Conservation (phyloP, 2,888 invertebrate genomes). For the Norana najaformis region DNA sequence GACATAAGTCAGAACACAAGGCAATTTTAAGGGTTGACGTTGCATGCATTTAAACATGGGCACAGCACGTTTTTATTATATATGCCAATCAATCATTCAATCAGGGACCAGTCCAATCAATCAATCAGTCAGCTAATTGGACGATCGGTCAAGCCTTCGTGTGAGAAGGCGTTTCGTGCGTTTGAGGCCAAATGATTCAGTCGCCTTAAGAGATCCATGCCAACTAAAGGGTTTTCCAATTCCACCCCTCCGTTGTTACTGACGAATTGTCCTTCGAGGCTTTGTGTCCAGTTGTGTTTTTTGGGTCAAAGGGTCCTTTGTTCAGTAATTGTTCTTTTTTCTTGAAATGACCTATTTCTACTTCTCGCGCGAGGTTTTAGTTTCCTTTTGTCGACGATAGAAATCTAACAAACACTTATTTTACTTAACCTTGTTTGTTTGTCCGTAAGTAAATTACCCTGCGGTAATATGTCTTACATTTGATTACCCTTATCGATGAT, state of each 20-base stretch:
- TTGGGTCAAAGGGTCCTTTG: not conserved
- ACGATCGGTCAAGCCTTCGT: not conserved
- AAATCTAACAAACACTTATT: too few species aligned
- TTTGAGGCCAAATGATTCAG: not conserved
- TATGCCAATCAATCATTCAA: slow-evolving; percentile 17
- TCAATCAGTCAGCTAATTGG: slow-evolving; percentile 20
- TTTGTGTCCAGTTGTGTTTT: not conserved
- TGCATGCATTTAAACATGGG: not conserved
- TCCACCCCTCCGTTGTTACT: not conserved
- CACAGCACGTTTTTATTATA: not conserved
- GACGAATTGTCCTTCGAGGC: not conserved
- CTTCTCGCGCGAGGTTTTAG: too few species aligned
- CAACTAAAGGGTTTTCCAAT: not conserved
- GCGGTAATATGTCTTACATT: too few species aligned
- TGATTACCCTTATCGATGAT: too few species aligned
- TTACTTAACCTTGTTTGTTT: too few species aligned
- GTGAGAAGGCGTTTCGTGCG: not conserved
- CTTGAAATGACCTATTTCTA: not conserved
- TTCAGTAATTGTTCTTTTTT: not conserved
- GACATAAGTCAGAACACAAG: not conserved
- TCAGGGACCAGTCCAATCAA: not conserved
- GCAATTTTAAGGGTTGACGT: not conserved
- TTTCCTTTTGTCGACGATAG: too few species aligned
- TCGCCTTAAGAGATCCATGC: not conserved
- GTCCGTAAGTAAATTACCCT: too few species aligned